These are phyloP conservation scores for Alethe diademata DNA, from an alignment of 2,113 vertebrate species.

Conservation along the genomic window DNA sequence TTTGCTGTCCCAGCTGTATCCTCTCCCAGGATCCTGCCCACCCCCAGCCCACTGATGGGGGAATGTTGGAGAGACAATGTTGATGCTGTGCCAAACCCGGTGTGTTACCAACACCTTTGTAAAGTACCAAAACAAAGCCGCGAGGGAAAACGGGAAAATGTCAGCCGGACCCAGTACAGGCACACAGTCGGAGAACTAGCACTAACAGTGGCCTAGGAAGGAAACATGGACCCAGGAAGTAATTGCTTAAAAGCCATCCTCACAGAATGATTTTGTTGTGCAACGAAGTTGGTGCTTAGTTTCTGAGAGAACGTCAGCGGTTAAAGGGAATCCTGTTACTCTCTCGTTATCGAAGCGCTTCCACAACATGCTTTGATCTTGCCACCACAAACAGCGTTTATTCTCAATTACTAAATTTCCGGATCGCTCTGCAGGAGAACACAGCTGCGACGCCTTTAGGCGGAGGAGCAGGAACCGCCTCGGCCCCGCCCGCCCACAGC, in stretches of 20 bases:
- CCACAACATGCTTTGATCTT: rapidly evolving
- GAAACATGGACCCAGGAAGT: rapidly evolving
- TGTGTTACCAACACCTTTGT: rapidly evolving
- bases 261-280: rapidly evolving
- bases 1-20: too few relatives aligned
- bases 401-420: too few relatives aligned
- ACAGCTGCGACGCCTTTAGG: rapidly evolving
- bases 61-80: rapidly evolving
- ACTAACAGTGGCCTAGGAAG: rapidly evolving
- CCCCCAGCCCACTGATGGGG: too few relatives aligned
- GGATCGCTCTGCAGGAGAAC: rapidly evolving
- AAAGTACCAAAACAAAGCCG: background rate
- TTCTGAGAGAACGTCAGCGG: rapidly evolving
- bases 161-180: rapidly evolving
- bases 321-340: background rate
- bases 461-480: rapidly evolving
- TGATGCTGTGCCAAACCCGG: background rate
- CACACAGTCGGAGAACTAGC: rapidly evolving
- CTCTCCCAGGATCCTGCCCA: background rate
- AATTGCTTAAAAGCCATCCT: background rate
- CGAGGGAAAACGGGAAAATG: rapidly evolving
- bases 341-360: rapidly evolving
- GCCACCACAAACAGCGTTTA: background rate
- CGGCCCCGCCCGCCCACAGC: too few relatives aligned
- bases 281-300: rapidly evolving